These are phyloP conservation scores for Mamestra brassicae DNA, from an alignment of 2,888 invertebrate genomes.

Conservation along the genomic window DNA sequence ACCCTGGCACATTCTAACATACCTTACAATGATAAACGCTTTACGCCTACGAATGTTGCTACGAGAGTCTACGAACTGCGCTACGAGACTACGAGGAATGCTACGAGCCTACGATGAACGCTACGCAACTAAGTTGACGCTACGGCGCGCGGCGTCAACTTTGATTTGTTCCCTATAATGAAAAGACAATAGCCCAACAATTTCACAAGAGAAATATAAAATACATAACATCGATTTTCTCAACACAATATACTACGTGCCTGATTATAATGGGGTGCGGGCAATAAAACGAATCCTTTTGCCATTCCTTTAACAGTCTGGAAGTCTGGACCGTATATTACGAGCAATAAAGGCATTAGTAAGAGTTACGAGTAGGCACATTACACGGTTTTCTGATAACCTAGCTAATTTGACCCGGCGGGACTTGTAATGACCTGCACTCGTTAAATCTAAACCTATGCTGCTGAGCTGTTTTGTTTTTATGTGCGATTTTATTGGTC, in stretches of 20 bases:
- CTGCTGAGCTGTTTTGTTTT: slow-evolving; percentile 31
- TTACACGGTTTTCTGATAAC: slow-evolving; percentile 57
- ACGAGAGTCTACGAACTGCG: not conserved
- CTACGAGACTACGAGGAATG: not conserved
- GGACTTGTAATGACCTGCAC: slow-evolving; percentile 54
- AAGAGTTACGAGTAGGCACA: slow-evolving; percentile 52
- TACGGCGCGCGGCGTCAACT: not conserved
- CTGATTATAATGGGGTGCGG: slow-evolving; percentile 63
- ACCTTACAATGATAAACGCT: not conserved
- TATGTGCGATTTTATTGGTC: slow-evolving; percentile 4
- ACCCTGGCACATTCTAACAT: no score
- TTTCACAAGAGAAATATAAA: slow-evolving; percentile 11
- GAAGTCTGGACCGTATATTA: slow-evolving; percentile 61
- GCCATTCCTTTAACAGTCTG: slow-evolving; percentile 61
- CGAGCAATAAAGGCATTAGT: slow-evolving; percentile 60
- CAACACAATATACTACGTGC: slow-evolving; percentile 57
- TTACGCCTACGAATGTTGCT: not conserved
- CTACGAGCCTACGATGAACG: not conserved
- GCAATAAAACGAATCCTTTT: slow-evolving; percentile 61
- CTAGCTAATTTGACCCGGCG: slow-evolving; percentile 61
- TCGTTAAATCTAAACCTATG: slow-evolving; percentile 38
- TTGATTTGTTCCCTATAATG: not conserved
- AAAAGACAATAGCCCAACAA: not conserved
- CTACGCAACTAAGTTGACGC: no score
- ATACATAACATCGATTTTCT: slow-evolving; percentile 38